phyloP scores from a whole-genome alignment of 2,888 invertebrate genomes.

The Drosophila tripunctata region DNA sequence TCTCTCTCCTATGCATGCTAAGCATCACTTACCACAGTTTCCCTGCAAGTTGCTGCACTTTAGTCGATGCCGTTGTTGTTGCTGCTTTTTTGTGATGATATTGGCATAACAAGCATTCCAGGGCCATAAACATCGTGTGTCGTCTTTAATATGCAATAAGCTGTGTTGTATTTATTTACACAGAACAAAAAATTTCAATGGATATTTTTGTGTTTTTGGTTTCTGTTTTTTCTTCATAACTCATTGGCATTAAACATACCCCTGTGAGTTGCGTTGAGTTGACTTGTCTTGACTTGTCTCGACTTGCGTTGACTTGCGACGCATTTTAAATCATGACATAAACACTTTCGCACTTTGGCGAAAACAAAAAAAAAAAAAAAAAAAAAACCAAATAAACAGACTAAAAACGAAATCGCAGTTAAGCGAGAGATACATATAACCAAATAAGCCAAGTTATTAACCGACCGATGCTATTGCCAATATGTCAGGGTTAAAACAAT shows the following conservation, averaged over 20 bases:
- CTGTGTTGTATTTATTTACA: constrained; percentile 47
- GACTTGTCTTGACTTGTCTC: background rate
- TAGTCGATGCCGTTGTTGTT: constrained; percentile 10
- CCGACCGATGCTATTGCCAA: constrained; percentile 23
- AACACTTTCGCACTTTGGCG: constrained; percentile 54
- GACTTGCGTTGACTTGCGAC: constrained; percentile 17
- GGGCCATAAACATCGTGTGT: constrained; percentile 42
- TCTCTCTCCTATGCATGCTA: too few species aligned
- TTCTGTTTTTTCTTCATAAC: constrained; percentile 30
- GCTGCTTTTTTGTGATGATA: constrained; percentile 9
- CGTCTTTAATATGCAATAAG: constrained; percentile 55
- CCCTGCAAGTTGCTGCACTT: constrained; percentile 12
- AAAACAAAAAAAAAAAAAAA: background rate
- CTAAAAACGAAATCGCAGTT: background rate
- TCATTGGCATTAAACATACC: constrained; percentile 34
- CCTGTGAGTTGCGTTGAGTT: background rate
- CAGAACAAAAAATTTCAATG: constrained; percentile 53
- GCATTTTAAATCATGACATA: constrained; percentile 62
- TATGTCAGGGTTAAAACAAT: constrained; percentile 40
- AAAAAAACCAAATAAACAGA: background rate
- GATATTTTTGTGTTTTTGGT: constrained; percentile 19
- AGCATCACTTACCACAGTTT: background rate
- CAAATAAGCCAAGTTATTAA: background rate
- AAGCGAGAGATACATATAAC: background rate
- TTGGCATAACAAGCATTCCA: constrained; percentile 38